A percentile compares a stretch with the other conserved stretches of the same genome.
Evolutionary conservation across 1,140 invertebrate species (phyloP).

Genomic region (Cotesia glomerata): DNA sequence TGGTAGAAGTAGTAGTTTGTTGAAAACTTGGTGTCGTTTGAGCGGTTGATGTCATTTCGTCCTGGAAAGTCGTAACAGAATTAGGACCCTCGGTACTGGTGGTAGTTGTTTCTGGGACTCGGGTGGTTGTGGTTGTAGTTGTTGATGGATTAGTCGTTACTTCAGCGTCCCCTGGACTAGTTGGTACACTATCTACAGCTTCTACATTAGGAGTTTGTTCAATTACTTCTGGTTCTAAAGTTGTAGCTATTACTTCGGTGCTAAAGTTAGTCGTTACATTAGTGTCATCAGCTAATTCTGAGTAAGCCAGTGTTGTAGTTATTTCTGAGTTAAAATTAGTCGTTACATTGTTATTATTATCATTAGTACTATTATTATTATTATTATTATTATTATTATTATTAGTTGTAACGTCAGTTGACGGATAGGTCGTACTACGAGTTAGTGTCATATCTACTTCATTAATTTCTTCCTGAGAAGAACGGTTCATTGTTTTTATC

Average conservation of each 20-base stretch:
- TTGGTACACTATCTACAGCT: slow-evolving; percentile 26
- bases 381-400: neutral
- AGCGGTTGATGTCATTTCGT: slow-evolving; percentile 55
- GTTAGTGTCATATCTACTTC: slow-evolving; percentile 31
- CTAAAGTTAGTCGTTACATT: slow-evolving; percentile 32
- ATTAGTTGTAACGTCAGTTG: slow-evolving; percentile 11
- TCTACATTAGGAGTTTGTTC: slow-evolving; percentile 9
- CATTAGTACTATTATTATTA: neutral
- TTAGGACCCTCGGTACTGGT: slow-evolving; percentile 46
- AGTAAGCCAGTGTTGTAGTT: slow-evolving; percentile 5
- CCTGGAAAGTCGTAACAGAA: slow-evolving; percentile 60
- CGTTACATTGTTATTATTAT: too few species aligned
- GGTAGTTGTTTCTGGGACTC: slow-evolving; percentile 31
- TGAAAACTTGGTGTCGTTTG: slow-evolving; percentile 58
- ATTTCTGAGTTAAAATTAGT: too few species aligned
- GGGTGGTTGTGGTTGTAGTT: slow-evolving; percentile 24
- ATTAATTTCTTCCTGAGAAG: slow-evolving; percentile 15
- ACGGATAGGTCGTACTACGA: slow-evolving; percentile 15
- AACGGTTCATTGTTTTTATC: slow-evolving; percentile 15
- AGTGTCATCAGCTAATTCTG: slow-evolving; percentile 23
- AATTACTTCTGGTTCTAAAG: slow-evolving; percentile 18
- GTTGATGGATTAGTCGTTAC: slow-evolving; percentile 30
- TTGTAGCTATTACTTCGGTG: slow-evolving; percentile 20
- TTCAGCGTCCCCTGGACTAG: slow-evolving; percentile 7
- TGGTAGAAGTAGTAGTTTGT: slow-evolving; percentile 39